These are phyloP conservation scores for Silurus lanzhouensis DNA, from an alignment of 2,797 vertebrate species.

Conservation along the genomic window DNA sequence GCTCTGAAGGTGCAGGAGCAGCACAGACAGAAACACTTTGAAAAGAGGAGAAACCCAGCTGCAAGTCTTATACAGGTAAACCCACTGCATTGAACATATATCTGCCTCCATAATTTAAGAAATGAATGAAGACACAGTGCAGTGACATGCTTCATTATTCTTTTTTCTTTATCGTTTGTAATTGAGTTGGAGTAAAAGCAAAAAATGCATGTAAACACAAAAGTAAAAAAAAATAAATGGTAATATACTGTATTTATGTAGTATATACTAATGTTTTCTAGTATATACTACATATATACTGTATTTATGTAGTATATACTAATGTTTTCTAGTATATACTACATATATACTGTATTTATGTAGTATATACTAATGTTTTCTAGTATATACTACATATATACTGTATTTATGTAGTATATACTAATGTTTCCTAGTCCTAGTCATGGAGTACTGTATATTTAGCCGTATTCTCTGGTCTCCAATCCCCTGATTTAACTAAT, in stretches of 20 bases:
- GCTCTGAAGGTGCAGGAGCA: constrained; percentile 98
- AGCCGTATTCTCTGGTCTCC: background rate
- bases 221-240: background rate
- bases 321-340: background rate
- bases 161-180: background rate
- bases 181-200: background rate
- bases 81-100: constrained; percentile 10
- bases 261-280: background rate
- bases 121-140: background rate
- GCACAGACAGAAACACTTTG: constrained; percentile 98
- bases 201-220: background rate
- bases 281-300: too few species aligned
- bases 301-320: background rate
- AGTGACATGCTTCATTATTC: background rate
- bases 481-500: background rate
- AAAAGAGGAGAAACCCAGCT: constrained; percentile 95
- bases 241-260: background rate
- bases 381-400: too few species aligned
- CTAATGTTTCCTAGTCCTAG: background rate
- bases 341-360: background rate
- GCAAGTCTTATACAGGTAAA: constrained; percentile 97
- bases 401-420: background rate
- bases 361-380: background rate
- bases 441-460: background rate
- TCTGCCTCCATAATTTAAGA: background rate